A percentile compares a stretch with the other conserved stretches of the same genome.
phyloP scores from a whole-genome alignment of 2,888 invertebrate species.

The Nasonia oneida region DNA sequence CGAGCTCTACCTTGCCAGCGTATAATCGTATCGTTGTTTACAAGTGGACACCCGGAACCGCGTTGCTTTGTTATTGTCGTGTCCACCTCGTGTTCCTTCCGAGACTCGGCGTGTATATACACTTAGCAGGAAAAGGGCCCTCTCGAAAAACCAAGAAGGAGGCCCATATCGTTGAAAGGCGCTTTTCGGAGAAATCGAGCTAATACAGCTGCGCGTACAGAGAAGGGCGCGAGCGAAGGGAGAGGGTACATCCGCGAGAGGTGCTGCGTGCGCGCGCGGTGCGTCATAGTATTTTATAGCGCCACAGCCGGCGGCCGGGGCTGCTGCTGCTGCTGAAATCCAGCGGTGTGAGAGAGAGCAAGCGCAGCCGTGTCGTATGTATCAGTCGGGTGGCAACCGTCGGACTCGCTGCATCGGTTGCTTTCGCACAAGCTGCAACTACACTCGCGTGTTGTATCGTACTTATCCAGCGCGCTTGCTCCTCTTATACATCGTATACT shows the following conservation, averaged over 20 bases:
- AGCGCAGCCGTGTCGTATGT: slow-evolving; percentile 57
- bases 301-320: slow-evolving; percentile 34
- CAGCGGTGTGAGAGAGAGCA: slow-evolving; percentile 31
- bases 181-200: too few relatives aligned
- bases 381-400: slow-evolving; percentile 78
- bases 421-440: background rate
- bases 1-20: background rate
- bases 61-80: background rate
- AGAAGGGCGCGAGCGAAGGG: background rate
- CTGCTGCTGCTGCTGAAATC: background rate
- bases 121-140: too few relatives aligned
- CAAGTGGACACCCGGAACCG: background rate
- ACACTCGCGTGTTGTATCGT: background rate
- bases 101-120: too few relatives aligned
- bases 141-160: too few relatives aligned
- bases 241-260: background rate
- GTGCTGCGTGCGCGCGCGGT: slow-evolving; percentile 7
- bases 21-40: slow-evolving; percentile 3
- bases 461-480: background rate
- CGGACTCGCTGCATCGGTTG: slow-evolving; percentile 62
- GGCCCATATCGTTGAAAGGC: too few relatives aligned
- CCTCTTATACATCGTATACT: background rate
- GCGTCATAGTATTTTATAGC: slow-evolving; percentile 1
- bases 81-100: background rate
- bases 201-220: background rate